Evolutionary conservation across 2,113 vertebrate species (phyloP), one percentile per base, ranked within the genome.

Genomic region (Polypterus senegalus): DNA sequence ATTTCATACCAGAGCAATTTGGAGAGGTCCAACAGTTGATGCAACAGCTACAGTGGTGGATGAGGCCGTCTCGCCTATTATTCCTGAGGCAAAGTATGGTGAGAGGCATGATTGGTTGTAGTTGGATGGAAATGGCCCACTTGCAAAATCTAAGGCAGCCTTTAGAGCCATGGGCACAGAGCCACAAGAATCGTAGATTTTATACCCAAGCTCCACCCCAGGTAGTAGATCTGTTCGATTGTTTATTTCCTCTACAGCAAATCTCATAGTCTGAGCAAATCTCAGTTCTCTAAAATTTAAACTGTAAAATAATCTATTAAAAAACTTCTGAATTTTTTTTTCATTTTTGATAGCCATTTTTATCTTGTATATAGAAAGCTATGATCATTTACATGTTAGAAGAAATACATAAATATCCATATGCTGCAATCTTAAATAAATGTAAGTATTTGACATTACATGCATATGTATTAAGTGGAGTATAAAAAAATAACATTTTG

Each of bases 171-270:
- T 46, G 51, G 54, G 54, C 7, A 61, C 61, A 6, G 63, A 71
- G 55, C 63, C 60, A 52, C 74, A 76, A 9, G 68, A 56, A 55
- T 76, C 69, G 62, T 71, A 69, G 48, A 76, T 73, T 46, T 67
- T 67, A 46, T 71, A 76, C 6, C 74, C 74, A 59, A 76, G 63
- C 48, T 58, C 66, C 5, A 73, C 43, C 8, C 58, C 63, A 10
- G 68, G 71, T 45, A 76, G 66, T n/a, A 76, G 63, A 43, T 68
- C 57, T 43, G 69, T 66, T 53, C 64, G 70, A 62, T 69, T 71
- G 63, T 76, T 76, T 60, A 76, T 76, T 62, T 76, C 74, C 48
- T 76, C 66, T 51, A 76, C 60, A 45, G 74, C 69, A 62, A 76
- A 76, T 45, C 73, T 69, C 63, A 76, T 62, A 5, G 70, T 61